These are phyloP conservation scores for Eugnorisma glareosa DNA, from an alignment of 2,888 invertebrate genomes.

Conservation along the genomic window DNA sequence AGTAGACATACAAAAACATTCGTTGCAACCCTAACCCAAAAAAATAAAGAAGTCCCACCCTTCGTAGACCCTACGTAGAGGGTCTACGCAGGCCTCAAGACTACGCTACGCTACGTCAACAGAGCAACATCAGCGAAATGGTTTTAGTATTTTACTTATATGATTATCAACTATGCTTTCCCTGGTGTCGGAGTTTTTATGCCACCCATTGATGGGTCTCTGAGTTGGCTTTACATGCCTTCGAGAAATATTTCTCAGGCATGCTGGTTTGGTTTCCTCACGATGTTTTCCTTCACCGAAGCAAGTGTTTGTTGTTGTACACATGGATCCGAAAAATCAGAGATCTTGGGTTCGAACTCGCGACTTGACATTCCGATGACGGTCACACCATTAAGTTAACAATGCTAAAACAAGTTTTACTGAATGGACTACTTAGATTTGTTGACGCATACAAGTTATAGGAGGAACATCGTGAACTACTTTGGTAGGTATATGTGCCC, in stretches of 20 bases:
- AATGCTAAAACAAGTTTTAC: too few species aligned
- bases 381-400: too few species aligned
- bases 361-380: too few species aligned
- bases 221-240: not conserved
- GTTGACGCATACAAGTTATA: too few species aligned
- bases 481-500: too few species aligned
- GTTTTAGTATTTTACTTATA: not conserved
- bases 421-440: too few species aligned
- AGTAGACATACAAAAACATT: not conserved
- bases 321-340: too few species aligned
- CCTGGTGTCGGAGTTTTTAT: too few species aligned
- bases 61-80: constrained; percentile 2
- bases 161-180: not conserved
- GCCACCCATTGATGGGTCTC: not conserved
- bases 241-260: not conserved
- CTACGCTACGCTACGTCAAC: not conserved
- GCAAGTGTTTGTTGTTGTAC: too few species aligned
- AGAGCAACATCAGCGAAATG: not conserved
- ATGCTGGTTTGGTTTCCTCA: too few species aligned
- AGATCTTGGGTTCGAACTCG: too few species aligned
- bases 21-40: not conserved
- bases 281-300: not conserved
- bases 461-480: too few species aligned
- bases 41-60: not conserved
- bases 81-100: constrained; percentile 3